Base-by-base conservation (phyloP, 2,888 invertebrate genomes). In the Plebejus anna region DNA sequence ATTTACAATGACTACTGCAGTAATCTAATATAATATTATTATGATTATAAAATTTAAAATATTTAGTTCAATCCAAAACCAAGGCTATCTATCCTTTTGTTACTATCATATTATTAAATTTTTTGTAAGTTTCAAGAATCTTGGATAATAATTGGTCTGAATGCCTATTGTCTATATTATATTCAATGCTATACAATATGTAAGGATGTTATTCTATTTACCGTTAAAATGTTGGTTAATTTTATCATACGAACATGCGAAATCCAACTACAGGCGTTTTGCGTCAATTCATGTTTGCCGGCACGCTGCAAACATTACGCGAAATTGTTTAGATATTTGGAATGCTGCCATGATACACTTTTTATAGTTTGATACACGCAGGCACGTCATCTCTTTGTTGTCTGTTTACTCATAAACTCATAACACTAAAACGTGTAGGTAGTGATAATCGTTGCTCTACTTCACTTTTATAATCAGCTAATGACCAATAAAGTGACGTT, bases 271-370 rank as follows among this genome's bases (percentile, higher is more conserved):
- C 28, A 73, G 51, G 73, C 47, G 51, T 28, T 84, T 55, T 88
- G 84, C 90, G 89, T 90, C 89, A 89, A 88, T 84, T 84, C 83
- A 85, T 84, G 82, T 82, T 83, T 82, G 81, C 82, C 84, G 84
- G 84, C 76, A 71, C 71, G 87, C 85, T 88, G 86, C 90, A 90
- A 90, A 91, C 90, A 90, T 90, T 89, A 84, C 85, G 84, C 84
- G 87, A 88, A 88, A 88, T 88, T 86, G 84, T 84, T 85, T 80
- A 84, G 86, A 86, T 87, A 89, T 88, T 91, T 92, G 92, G 92
- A 91, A 85, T 84, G 79, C 79, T 90, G 92, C 92, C 92, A 91
- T 79, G 79, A 78, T 81, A 79, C 79, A 79, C 79, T 83, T 82
- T 83, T 82, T 84, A 82, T 83, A 82, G 82, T 80, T 82, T 79